These are phyloP conservation scores for Gryon sp. DNA, from an alignment of 1,140 invertebrate genomes.

Conservation along the genomic window DNA sequence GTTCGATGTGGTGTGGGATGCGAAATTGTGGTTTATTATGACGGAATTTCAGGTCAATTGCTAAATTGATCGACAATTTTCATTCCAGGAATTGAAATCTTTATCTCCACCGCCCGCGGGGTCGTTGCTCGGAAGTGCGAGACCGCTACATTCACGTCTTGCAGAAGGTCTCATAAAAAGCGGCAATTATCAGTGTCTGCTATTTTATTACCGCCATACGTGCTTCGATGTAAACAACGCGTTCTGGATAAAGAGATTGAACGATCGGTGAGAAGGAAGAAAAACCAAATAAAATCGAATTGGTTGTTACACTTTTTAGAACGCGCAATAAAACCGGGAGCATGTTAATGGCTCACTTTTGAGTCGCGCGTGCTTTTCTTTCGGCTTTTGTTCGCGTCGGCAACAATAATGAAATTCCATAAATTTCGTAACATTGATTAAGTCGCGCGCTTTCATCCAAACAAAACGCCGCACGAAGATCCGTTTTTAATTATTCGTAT, in stretches of 20 bases:
- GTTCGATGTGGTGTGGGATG: conserved; percentile 64
- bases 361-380: conserved; percentile 29
- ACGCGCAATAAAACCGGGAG: conserved; percentile 43
- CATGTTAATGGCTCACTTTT: conserved; percentile 55
- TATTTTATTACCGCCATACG: conserved; percentile 69
- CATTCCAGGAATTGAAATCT: conserved; percentile 77
- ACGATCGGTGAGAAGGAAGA: conserved; percentile 53
- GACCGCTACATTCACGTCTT: conserved; percentile 52
- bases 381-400: conserved; percentile 24
- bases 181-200: conserved; percentile 74
- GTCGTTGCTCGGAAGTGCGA: conserved; percentile 66
- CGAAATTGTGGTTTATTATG: conserved; percentile 72
- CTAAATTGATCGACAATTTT: conserved; percentile 77
- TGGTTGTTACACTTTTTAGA: conserved; percentile 54
- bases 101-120: conserved; percentile 67
- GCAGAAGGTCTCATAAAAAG: conserved; percentile 71
- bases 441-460: conserved; percentile 19
- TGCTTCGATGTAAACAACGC: conserved; percentile 56
- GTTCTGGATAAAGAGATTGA: conserved; percentile 61
- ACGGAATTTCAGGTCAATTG: conserved; percentile 77
- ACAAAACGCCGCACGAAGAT: conserved; percentile 15
- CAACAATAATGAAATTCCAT: conserved; percentile 35
- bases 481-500: conserved; percentile 57
- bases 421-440: conserved; percentile 33
- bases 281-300: conserved; percentile 59